Conservation (phyloP, 2,113 vertebrate genomes). For the Agapornis roseicollis region DNA sequence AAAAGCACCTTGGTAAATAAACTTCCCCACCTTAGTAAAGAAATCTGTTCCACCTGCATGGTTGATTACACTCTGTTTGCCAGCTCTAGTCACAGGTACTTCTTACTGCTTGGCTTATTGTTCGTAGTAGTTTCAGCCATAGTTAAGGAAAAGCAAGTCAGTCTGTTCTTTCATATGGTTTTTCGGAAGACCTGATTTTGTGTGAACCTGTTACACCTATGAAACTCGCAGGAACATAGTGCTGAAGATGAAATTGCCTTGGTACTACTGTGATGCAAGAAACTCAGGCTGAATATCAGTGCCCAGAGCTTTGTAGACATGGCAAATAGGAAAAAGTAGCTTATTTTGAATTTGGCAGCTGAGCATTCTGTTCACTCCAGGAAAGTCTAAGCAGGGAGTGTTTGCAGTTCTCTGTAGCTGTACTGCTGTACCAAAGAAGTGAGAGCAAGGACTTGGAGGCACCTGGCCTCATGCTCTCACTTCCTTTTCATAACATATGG, state of each 20-base stretch:
- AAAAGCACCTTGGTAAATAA: not conserved
- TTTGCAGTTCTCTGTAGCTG: not conserved
- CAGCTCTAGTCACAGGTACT: not conserved
- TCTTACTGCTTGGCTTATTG: not conserved
- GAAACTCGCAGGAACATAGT: not conserved
- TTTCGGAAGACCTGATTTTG: not conserved
- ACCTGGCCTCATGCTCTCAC: not conserved
- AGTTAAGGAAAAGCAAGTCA: not conserved
- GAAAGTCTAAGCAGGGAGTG: not conserved
- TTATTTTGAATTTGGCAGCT: constrained; percentile 2
- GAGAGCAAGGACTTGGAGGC: not conserved
- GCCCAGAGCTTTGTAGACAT: not conserved
- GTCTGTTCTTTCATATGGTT: not conserved
- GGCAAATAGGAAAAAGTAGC: not conserved
- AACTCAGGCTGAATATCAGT: not conserved
- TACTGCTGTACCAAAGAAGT: not conserved
- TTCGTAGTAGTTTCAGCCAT: not conserved
- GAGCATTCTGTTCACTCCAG: not conserved
- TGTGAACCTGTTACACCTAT: not conserved
- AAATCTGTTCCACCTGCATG: not conserved
- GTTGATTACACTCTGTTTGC: not conserved
- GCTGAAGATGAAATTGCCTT: not conserved
- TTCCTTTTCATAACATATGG: not conserved
- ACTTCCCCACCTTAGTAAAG: not conserved
- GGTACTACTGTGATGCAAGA: not conserved